Percentiles rank a stretch among this genome's conserved stretches.
phyloP scores from a whole-genome alignment of 53 echinoderm and acorn worm genomes.

The Paracentrotus lividus region DNA sequence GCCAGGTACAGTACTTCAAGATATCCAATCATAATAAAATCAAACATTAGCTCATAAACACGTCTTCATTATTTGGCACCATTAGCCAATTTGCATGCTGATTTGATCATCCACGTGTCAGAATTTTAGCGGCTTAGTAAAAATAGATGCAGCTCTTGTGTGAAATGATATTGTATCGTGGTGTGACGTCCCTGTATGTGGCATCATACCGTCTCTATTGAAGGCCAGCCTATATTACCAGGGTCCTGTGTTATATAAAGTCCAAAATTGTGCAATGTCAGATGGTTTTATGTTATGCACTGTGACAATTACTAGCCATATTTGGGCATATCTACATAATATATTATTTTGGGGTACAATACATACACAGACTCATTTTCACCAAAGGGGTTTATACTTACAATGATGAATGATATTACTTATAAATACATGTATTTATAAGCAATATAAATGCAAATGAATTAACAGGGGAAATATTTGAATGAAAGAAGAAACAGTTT shows the following conservation, averaged over 20 bases:
- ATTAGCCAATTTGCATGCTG: not conserved
- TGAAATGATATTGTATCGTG: not conserved
- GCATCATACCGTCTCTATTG: not conserved
- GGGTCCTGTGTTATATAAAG: not conserved
- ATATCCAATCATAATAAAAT: not conserved
- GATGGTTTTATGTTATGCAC: not conserved
- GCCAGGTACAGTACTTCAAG: not conserved
- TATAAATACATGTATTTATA: no score
- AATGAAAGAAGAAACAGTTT: no score
- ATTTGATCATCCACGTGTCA: not conserved
- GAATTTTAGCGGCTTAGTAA: not conserved
- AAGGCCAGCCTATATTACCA: not conserved
- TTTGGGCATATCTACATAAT: not conserved
- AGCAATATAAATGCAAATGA: no score
- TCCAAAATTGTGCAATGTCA: constrained; percentile 6
- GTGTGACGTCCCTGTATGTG: not conserved
- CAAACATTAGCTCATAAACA: not conserved
- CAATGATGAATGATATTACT: no score
- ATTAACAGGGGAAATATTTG: no score
- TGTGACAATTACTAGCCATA: not conserved
- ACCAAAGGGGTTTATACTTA: no score
- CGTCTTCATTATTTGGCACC: not conserved
- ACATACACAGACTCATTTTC: not conserved
- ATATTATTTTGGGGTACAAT: not conserved
- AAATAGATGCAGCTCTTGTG: constrained; percentile 8